These are phyloP conservation scores for Vanessa cardui DNA, from an alignment of 2,888 invertebrate species.

Conservation along the genomic window DNA sequence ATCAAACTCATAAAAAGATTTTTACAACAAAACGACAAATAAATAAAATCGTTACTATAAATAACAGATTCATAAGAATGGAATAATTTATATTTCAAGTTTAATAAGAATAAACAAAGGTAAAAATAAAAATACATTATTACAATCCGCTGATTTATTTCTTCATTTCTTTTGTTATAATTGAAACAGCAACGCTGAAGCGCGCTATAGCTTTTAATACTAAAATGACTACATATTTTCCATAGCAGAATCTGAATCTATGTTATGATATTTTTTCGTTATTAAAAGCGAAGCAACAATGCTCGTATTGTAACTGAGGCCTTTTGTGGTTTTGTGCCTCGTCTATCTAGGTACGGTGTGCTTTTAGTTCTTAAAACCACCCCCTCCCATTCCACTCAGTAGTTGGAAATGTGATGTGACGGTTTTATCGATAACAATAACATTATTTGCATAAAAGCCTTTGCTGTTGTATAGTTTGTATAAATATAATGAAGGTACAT, in stretches of 20 bases:
- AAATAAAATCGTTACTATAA: neutral
- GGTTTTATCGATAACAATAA: slow-evolving; percentile 32
- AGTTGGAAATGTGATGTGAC: slow-evolving; percentile 47
- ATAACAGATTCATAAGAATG: neutral
- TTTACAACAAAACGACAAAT: neutral
- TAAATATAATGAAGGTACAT: too few relatives aligned
- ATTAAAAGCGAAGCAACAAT: slow-evolving; percentile 50
- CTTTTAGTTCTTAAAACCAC: slow-evolving; percentile 75
- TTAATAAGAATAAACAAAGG: neutral
- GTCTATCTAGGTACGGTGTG: slow-evolving; percentile 57
- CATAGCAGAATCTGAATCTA: slow-evolving; percentile 36
- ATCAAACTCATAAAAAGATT: too few relatives aligned
- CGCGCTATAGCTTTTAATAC: slow-evolving; percentile 5
- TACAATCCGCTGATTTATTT: neutral
- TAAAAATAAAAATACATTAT: neutral
- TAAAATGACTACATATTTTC: slow-evolving; percentile 31
- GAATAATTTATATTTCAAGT: neutral
- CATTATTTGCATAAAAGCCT: neutral
- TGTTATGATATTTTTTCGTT: slow-evolving; percentile 46
- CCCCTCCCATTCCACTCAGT: slow-evolving; percentile 49
- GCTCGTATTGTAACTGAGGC: slow-evolving; percentile 60
- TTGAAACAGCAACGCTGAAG: slow-evolving; percentile 1
- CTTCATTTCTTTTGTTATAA: neutral
- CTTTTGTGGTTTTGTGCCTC: slow-evolving; percentile 70
- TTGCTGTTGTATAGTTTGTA: neutral